A percentile compares a stretch with the other conserved stretches of the same genome.
These are phyloP conservation scores for Tyria jacobaeae DNA, from an alignment of 2,888 invertebrate species.

Conservation along the genomic window DNA sequence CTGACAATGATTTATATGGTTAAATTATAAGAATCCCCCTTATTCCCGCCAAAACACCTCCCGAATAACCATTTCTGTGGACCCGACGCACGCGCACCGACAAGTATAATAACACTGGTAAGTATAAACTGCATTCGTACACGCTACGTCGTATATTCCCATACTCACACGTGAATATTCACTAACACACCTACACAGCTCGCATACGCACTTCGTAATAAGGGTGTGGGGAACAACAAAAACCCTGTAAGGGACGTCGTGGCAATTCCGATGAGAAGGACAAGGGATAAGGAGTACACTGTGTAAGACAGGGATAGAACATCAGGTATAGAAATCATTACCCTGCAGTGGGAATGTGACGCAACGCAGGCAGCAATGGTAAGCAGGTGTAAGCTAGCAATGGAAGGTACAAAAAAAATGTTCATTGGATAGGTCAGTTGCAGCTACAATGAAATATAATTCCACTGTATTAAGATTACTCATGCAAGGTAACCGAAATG, in stretches of 20 bases:
- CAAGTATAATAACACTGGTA: constrained; percentile 65
- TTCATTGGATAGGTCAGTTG: constrained; percentile 76
- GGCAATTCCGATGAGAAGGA: constrained; percentile 63
- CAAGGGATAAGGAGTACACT: constrained; percentile 46
- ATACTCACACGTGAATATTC: constrained; percentile 58
- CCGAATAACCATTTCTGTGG: constrained; percentile 61
- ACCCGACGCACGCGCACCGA: constrained; percentile 63
- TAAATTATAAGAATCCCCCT: constrained; percentile 30
- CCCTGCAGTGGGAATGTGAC: constrained; percentile 76
- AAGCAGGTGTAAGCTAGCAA: constrained; percentile 78
- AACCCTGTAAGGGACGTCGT: constrained; percentile 73
- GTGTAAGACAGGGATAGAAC: constrained; percentile 64
- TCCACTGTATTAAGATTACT: constrained; percentile 38
- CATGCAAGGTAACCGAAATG: constrained; percentile 22
- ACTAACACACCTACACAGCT: constrained; percentile 68
- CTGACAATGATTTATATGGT: constrained; percentile 37
- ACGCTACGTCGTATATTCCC: constrained; percentile 50
- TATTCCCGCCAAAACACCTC: constrained; percentile 75
- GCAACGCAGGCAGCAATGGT: constrained; percentile 70
- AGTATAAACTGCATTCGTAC: constrained; percentile 61
- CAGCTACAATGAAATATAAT: constrained; percentile 46
- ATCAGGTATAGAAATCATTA: constrained; percentile 77
- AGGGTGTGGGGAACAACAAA: constrained; percentile 79
- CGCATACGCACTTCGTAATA: constrained; percentile 72
- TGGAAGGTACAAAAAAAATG: constrained; percentile 73